Evolutionary conservation across 2,113 vertebrate species (phyloP), one percentile per base, ranked within the genome.

Genomic region (Limnothrissa miodon): DNA sequence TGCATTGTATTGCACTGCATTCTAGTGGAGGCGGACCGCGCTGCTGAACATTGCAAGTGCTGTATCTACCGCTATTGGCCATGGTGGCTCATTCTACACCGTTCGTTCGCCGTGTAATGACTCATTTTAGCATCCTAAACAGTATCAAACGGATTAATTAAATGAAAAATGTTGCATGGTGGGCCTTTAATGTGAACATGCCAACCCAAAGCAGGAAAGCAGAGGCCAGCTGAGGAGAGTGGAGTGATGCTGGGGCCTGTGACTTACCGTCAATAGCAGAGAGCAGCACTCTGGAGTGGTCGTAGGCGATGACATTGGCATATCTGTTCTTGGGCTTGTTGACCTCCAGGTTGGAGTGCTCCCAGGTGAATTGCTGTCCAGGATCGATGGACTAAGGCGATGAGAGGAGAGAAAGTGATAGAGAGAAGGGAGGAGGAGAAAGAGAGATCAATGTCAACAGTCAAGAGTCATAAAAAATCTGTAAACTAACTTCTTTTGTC

Each of bases 261-360:
- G 51, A 33, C 96, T 92, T 97, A 99, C 97, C 97, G 88, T 99
- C 97, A 89, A 99, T 98, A 87, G 95, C 96, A 70, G 97, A 96
- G 33, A 98, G 95, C 33, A 99, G 91, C 87, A 98, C 97, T 86
- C 97, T 93, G 83, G 97, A 98, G 92, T 99, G 97, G 89, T 99
- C 97, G 17, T 99, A 98, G 36, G 97, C 97, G 81, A 99, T 98
- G 87, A 99, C 97, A 88, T 99, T 99, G 53, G 97, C 97, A 33
- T 99, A 99, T 96, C 97, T 96, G 84, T 99, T 99, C 96, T 99
- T 99, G 96, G 97, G 97, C 95, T 99, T 99, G 93, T 99, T 99
- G 92, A 99, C 96, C 95, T 99, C 97, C 93, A 98, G 91, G 92
- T 99, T 99, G 80, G 97, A 99, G 85, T 99, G 96, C 51, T 99